Evolutionary conservation across 1,140 invertebrate species (phyloP), one percentile per base, ranked within the genome.

Genomic region (Carposina sasakii): DNA sequence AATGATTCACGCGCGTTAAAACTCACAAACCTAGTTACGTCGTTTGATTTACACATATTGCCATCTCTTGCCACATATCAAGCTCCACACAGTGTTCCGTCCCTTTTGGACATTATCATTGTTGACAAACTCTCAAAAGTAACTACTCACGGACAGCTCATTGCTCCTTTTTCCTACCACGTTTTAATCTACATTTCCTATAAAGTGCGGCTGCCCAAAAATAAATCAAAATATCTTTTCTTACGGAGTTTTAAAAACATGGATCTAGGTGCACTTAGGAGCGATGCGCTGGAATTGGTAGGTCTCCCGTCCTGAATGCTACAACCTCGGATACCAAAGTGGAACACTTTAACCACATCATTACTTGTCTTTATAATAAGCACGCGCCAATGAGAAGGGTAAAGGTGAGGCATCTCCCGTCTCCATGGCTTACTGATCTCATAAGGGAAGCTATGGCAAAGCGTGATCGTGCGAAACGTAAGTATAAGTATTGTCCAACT

Each of bases 101-200:
- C 43, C 26, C 30, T 56, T 4, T 37, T 55, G 15, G 47, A 49
- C 24, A 23, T 54, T n/a, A 37, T 36, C 3, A 26, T 54, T 15
- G 53, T 55, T 10, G 41, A 41, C 17, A 47, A 42, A 10, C 22
- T 30, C 20, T 2, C 22, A 8, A 17, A 20, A 19, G 54, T 43
- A 2, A 10, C 33, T 10, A 37, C 45, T 10, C 44, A 57, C 20
- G 54, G 54, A 10, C 54, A 57, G 30, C 46, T 13, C 33, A 17
- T 42, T 22, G 49, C 55, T 36, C 41, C 44, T 16, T 53, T 57
- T 40, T 53, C 55, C 19, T 53, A 52, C 37, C 50, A 57, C 23
- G 46, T 52, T 30, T 16, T 57, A 9, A 22, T 57, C 12, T 57
- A 33, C 23, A 21, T 57, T 3, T 52, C 54, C 30, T 36, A 36